Conservation (phyloP, 2,797 vertebrate species). For the Salarias fasciatus region DNA sequence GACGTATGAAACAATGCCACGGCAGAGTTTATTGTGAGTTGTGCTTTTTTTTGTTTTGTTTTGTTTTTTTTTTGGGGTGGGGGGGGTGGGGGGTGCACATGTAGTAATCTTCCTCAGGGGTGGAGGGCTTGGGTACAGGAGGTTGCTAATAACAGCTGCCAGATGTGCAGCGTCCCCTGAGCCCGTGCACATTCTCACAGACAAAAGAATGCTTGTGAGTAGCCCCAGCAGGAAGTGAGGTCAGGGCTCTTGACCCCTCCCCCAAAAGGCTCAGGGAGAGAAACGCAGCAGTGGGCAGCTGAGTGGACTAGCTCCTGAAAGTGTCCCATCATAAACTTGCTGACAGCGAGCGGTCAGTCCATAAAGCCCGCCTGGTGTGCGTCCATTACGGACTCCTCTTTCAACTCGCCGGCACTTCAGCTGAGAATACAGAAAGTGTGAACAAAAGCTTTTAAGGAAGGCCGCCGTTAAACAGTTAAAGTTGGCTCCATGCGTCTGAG, state of each 20-base stretch:
- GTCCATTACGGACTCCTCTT: conserved; percentile 28
- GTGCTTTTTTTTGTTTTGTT: too few relatives aligned
- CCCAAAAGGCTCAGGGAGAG: conserved; percentile 68
- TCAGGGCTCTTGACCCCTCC: conserved; percentile 82
- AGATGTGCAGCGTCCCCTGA: conserved; percentile 84
- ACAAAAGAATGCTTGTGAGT: conserved; percentile 87
- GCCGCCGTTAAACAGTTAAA: conserved; percentile 6
- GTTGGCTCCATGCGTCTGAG: neutral
- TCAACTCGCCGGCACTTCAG: conserved; percentile 33
- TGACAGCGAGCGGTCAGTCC: conserved; percentile 53
- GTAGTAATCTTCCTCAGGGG: conserved; percentile 51
- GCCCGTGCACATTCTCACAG: conserved; percentile 85
- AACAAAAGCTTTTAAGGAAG: conserved; percentile 7
- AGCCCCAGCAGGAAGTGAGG: conserved; percentile 86
- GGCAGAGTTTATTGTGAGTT: conserved; percentile 49
- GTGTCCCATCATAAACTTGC: conserved; percentile 67
- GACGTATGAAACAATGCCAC: conserved; percentile 35
- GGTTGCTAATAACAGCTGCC: conserved; percentile 84
- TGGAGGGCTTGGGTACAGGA: conserved; percentile 52
- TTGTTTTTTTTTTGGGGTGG: too few relatives aligned
- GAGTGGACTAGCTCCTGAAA: conserved; percentile 46
- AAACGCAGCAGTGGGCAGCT: conserved; percentile 56
- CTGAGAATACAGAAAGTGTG: conserved; percentile 6
- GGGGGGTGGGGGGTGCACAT: conserved; percentile 45
- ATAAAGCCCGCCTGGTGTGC: conserved; percentile 57